Percentiles rank a stretch among this genome's conserved stretches.
phyloP scores from a whole-genome alignment of 2,797 vertebrate genomes.

The Coccyzus lansbergi region DNA sequence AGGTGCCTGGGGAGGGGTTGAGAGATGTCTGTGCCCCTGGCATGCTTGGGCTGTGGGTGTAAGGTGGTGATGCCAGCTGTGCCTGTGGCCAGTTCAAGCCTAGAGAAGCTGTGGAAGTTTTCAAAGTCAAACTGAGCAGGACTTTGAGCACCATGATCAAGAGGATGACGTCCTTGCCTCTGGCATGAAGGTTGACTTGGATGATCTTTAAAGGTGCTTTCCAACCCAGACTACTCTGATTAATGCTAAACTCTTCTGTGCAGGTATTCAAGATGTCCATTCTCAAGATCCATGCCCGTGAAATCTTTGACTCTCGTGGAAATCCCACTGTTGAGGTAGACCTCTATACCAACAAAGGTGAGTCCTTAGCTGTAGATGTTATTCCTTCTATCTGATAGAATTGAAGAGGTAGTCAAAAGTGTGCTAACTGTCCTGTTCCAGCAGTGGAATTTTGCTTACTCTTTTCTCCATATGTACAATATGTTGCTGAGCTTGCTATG shows the following conservation, averaged over 20 bases:
- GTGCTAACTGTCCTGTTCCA: neutral
- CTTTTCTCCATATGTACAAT: neutral
- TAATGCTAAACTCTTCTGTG: neutral
- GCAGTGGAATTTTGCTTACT: neutral
- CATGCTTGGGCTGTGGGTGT: neutral
- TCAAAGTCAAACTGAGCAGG: neutral
- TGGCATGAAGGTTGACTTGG: neutral
- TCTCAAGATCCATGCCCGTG: conserved; percentile 89
- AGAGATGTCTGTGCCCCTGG: neutral
- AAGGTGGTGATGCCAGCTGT: neutral
- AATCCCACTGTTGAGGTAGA: conserved; percentile 99
- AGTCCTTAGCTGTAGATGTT: neutral
- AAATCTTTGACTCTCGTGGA: conserved; percentile 99
- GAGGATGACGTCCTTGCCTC: neutral
- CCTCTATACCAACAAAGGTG: conserved; percentile 93
- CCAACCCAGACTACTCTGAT: neutral
- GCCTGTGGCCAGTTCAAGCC: neutral
- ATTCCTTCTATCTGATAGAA: neutral
- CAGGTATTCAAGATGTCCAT: conserved; percentile 89
- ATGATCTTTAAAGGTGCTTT: neutral
- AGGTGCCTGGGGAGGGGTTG: neutral
- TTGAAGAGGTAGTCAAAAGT: neutral
- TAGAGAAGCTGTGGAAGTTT: neutral
- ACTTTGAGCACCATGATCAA: neutral
- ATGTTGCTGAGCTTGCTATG: neutral